phyloP scores from a whole-genome alignment of 1,140 invertebrate genomes.

The Pomacea maculata region DNA sequence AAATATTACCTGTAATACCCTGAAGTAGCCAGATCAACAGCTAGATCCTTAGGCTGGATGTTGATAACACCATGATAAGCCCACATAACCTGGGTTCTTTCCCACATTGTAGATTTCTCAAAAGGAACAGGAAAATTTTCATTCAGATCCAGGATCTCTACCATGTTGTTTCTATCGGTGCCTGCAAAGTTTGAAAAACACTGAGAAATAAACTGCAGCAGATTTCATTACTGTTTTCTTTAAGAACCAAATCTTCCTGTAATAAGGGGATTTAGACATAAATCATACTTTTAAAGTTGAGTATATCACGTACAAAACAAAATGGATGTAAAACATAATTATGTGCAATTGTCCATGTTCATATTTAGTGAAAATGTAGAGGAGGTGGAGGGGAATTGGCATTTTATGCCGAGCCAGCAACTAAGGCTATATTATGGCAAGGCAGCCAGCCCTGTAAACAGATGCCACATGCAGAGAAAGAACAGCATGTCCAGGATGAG shows the following conservation, averaged over 20 bases:
- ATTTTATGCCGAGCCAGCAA: too few relatives aligned
- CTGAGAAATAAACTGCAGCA: background rate
- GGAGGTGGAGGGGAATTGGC: too few relatives aligned
- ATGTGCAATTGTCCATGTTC: too few relatives aligned
- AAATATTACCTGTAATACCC: conserved; percentile 61
- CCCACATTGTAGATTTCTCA: conserved; percentile 59
- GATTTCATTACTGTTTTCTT: background rate
- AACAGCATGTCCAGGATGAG: too few relatives aligned
- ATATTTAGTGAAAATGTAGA: too few relatives aligned
- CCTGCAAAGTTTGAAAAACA: conserved; percentile 39
- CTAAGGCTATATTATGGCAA: too few relatives aligned
- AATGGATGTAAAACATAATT: too few relatives aligned
- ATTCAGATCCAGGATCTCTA: conserved; percentile 52
- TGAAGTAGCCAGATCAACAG: conserved; percentile 58
- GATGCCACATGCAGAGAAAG: too few relatives aligned
- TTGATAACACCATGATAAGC: conserved; percentile 46
- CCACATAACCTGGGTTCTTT: conserved; percentile 54
- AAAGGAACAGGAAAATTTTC: conserved; percentile 62
- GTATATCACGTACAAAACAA: too few relatives aligned
- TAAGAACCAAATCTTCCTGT: background rate
- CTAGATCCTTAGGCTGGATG: conserved; percentile 52
- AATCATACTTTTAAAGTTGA: too few relatives aligned
- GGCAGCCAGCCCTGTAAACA: too few relatives aligned
- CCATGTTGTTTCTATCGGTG: conserved; percentile 63
- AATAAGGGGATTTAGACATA: too few relatives aligned